Evolutionary conservation across 2,113 vertebrate genomes (phyloP).

Genomic region (Hippocampus comes): DNA sequence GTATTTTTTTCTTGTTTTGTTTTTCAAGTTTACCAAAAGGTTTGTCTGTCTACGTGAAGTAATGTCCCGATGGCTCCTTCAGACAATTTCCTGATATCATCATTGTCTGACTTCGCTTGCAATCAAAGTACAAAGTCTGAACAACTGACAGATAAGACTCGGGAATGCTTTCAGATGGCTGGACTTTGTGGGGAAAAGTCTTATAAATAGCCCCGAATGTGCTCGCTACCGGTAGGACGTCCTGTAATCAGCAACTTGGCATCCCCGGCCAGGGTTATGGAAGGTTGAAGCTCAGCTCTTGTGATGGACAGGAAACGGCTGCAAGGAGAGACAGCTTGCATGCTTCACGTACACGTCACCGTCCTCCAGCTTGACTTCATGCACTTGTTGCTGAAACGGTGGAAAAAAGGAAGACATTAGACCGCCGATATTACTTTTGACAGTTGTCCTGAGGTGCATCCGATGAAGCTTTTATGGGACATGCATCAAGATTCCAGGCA

Average conservation of each 20-base stretch:
- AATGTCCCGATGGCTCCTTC: constrained; percentile 42
- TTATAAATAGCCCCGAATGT: constrained; percentile 34
- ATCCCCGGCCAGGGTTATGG: background rate
- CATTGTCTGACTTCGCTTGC: constrained; percentile 17
- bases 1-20: no score
- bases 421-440: background rate
- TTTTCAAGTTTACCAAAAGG: background rate
- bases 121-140: constrained; percentile 43
- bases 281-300: constrained; percentile 46
- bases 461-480: background rate
- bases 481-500: background rate
- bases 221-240: constrained; percentile 3
- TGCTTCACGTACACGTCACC: constrained; percentile 70
- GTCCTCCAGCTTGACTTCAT: constrained; percentile 69
- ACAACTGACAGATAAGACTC: constrained; percentile 44
- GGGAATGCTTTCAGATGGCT: constrained; percentile 50
- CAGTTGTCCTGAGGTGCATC: background rate
- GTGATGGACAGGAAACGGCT: constrained; percentile 45
- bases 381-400: constrained; percentile 66
- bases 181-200: constrained; percentile 39
- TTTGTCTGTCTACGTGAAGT: constrained; percentile 10
- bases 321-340: constrained; percentile 56
- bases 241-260: background rate
- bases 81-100: constrained; percentile 41
- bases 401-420: constrained; percentile 8